These are phyloP conservation scores for Agriotes lineatus DNA, from an alignment of 2,888 invertebrate species.

Conservation along the genomic window DNA sequence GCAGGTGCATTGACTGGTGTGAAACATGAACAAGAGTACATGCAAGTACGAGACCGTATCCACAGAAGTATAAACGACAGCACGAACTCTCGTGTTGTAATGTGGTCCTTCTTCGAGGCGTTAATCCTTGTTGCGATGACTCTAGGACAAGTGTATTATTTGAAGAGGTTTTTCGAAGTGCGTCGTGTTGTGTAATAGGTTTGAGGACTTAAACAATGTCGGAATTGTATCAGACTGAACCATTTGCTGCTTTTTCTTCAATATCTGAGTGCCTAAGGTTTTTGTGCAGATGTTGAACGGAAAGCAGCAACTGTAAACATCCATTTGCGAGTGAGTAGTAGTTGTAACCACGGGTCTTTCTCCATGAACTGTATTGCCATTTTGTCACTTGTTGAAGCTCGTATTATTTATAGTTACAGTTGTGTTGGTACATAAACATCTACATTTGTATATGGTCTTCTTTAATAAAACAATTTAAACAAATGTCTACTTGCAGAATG, in stretches of 20 bases:
- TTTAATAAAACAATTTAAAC: no score
- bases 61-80: slow-evolving; percentile 98
- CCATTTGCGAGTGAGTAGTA: no score
- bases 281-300: no score
- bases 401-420: no score
- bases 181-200: slow-evolving; percentile 88
- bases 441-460: no score
- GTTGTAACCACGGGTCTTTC: no score
- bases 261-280: no score
- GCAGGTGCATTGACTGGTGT: slow-evolving; percentile 87
- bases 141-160: slow-evolving; percentile 96
- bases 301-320: no score
- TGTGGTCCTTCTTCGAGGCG: slow-evolving; percentile 99
- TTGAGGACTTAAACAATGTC: neutral
- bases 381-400: no score
- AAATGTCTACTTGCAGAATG: no score
- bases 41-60: slow-evolving; percentile 97
- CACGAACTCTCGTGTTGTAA: slow-evolving; percentile 96
- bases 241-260: neutral
- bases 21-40: slow-evolving; percentile 99
- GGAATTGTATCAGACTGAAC: neutral
- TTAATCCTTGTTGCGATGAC: slow-evolving; percentile 95
- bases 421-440: no score
- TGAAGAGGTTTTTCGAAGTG: slow-evolving; percentile 99
- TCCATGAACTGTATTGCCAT: no score